These are phyloP conservation scores for Drosophila pandora DNA, from an alignment of 1,140 invertebrate genomes.

Conservation along the genomic window DNA sequence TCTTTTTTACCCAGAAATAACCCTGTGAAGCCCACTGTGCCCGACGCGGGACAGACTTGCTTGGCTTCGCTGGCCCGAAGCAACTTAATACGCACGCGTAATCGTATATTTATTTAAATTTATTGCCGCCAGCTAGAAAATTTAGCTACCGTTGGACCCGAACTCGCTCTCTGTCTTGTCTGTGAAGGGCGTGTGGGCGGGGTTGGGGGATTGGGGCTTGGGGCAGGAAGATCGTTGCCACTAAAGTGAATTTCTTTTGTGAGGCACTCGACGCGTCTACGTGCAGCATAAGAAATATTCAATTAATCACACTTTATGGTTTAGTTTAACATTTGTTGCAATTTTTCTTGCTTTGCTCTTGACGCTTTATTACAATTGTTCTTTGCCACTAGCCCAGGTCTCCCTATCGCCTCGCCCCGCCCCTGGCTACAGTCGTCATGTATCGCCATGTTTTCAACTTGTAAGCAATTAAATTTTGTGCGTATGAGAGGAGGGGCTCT, in stretches of 20 bases:
- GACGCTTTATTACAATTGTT: constrained; percentile 81
- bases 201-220: background rate
- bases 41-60: constrained; percentile 36
- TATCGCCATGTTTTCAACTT: constrained; percentile 74
- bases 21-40: constrained; percentile 10
- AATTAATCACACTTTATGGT: constrained; percentile 82
- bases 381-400: constrained; percentile 18
- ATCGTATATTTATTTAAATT: constrained; percentile 83
- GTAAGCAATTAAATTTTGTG: constrained; percentile 78
- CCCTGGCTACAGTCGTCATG: constrained; percentile 23
- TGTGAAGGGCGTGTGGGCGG: background rate
- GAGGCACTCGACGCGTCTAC: constrained; percentile 49
- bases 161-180: constrained; percentile 25
- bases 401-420: constrained; percentile 2
- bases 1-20: background rate
- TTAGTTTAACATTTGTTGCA: constrained; percentile 82
- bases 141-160: constrained; percentile 56
- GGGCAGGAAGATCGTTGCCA: constrained; percentile 13
- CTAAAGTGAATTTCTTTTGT: constrained; percentile 57
- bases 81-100: constrained; percentile 82
- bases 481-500: constrained; percentile 20
- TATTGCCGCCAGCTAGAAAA: constrained; percentile 72
- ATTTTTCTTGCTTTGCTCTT: constrained; percentile 79
- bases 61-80: constrained; percentile 55
- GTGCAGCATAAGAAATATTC: constrained; percentile 80